Evolutionary conservation across 2,888 invertebrate genomes (phyloP).

Genomic region (Pemphredon lugubris): DNA sequence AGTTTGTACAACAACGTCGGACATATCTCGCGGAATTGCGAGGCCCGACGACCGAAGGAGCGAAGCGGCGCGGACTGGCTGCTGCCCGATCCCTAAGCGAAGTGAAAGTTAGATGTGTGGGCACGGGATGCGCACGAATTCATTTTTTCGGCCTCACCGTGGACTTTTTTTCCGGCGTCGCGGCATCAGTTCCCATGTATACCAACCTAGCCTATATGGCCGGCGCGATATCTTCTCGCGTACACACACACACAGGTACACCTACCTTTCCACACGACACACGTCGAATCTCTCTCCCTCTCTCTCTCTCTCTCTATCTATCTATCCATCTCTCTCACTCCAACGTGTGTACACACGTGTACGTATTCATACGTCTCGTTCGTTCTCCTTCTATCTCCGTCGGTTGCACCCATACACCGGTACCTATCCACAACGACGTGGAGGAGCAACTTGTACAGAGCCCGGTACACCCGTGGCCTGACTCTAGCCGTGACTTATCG

Average conservation of each 20-base stretch:
- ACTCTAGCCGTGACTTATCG: conserved; percentile 75
- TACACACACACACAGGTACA: conserved; percentile 39
- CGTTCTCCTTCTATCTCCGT: conserved; percentile 12
- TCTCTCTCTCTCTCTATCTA: conserved; percentile 23
- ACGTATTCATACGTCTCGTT: not conserved
- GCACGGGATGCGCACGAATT: conserved; percentile 82
- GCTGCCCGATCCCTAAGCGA: conserved; percentile 76
- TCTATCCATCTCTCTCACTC: conserved; percentile 11
- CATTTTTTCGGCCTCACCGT: conserved; percentile 79
- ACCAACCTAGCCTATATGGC: conserved; percentile 77
- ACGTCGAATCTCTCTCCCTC: conserved; percentile 41
- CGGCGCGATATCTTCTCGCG: conserved; percentile 68
- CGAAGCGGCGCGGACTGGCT: conserved; percentile 62
- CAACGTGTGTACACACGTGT: not conserved
- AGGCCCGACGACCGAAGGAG: conserved; percentile 38
- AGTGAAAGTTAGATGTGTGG: conserved; percentile 82
- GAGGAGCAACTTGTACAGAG: conserved; percentile 65
- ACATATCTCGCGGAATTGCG: conserved; percentile 68
- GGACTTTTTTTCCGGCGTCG: conserved; percentile 63
- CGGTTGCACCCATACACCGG: conserved; percentile 26
- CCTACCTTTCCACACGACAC: no score
- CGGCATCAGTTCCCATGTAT: conserved; percentile 78
- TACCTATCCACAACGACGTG: conserved; percentile 44
- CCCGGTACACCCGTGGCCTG: conserved; percentile 61
- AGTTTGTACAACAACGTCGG: conserved; percentile 50